phyloP scores from a whole-genome alignment of 1,140 invertebrate species.

The Euwallacea fornicatus region DNA sequence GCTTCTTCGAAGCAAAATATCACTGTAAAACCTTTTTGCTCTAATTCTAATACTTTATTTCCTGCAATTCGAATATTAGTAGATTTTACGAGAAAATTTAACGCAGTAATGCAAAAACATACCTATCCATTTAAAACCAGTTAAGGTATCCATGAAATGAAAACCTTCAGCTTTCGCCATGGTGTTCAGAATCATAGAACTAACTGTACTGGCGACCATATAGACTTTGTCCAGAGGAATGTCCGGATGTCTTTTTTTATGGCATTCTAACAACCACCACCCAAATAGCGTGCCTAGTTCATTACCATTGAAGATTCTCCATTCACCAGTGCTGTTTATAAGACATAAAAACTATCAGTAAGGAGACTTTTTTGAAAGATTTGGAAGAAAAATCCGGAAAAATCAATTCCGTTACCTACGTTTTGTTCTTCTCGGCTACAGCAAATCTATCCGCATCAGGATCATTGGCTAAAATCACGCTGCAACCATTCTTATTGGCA shows the following conservation, averaged over 20 bases:
- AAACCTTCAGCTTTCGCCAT: conserved; percentile 84
- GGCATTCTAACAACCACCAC: conserved; percentile 83
- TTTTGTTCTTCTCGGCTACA: conserved; percentile 75
- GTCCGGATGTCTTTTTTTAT: conserved; percentile 57
- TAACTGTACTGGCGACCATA: conserved; percentile 93
- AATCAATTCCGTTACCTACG: conserved; percentile 50
- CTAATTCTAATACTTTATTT: conserved; percentile 78
- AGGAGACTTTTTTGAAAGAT: neutral
- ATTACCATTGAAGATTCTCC: conserved; percentile 95
- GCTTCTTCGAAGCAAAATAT: conserved; percentile 95
- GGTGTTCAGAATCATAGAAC: conserved; percentile 91
- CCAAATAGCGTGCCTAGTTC: conserved; percentile 94
- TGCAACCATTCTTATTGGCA: conserved; percentile 71
- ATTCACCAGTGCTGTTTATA: conserved; percentile 63
- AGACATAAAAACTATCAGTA: neutral
- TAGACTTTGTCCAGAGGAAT: conserved; percentile 63
- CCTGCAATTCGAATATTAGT: conserved; percentile 69
- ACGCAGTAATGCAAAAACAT: neutral
- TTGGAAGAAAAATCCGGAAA: neutral
- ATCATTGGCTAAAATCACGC: conserved; percentile 94
- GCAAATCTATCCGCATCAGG: conserved; percentile 97
- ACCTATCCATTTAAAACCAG: conserved; percentile 99
- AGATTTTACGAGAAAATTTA: neutral
- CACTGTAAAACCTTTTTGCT: conserved; percentile 70
- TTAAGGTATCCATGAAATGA: conserved; percentile 90